Percentiles rank a stretch among this genome's conserved stretches.
phyloP scores from a whole-genome alignment of 1,140 invertebrate genomes.

The Nilaparvata lugens region DNA sequence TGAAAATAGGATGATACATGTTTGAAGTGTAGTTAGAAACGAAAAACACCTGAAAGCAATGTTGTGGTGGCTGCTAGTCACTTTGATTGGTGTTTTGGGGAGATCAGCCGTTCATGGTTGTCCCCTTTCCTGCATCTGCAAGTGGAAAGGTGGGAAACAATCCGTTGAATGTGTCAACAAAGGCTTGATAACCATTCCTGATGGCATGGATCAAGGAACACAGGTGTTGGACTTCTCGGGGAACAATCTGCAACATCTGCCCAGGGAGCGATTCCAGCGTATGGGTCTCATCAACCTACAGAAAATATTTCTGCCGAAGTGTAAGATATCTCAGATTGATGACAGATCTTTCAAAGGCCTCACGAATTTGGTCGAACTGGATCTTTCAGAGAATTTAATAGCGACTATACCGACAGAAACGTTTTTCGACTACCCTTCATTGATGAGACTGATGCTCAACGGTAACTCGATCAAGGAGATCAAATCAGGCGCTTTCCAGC shows the following conservation, averaged over 20 bases:
- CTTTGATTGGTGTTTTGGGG: not conserved
- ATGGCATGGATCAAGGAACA: slow-evolving; percentile 74
- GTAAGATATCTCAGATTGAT: slow-evolving; percentile 65
- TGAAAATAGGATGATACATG: too few species aligned
- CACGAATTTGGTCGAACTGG: slow-evolving; percentile 79
- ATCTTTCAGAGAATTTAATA: slow-evolving; percentile 73
- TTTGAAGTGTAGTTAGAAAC: not conserved
- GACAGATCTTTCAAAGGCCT: slow-evolving; percentile 69
- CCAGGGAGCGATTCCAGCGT: slow-evolving; percentile 62
- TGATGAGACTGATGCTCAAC: slow-evolving; percentile 72
- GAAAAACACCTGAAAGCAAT: slow-evolving; percentile 3
- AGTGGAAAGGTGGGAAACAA: slow-evolving; percentile 86
- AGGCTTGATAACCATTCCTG: slow-evolving; percentile 62
- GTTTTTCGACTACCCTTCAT: slow-evolving; percentile 61
- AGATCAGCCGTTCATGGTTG: slow-evolving; percentile 40
- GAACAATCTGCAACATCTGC: slow-evolving; percentile 67
- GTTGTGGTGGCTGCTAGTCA: not conserved
- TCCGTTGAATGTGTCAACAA: slow-evolving; percentile 76
- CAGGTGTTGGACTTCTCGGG: slow-evolving; percentile 79
- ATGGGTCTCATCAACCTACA: slow-evolving; percentile 78
- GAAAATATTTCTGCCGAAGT: slow-evolving; percentile 68
- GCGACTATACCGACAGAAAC: slow-evolving; percentile 63
- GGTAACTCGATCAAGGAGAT: slow-evolving; percentile 69
- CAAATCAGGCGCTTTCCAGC: slow-evolving; percentile 62
- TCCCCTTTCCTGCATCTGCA: slow-evolving; percentile 68